phyloP scores from a whole-genome alignment of 2,888 invertebrate genomes.

The Hartigia nigra region DNA sequence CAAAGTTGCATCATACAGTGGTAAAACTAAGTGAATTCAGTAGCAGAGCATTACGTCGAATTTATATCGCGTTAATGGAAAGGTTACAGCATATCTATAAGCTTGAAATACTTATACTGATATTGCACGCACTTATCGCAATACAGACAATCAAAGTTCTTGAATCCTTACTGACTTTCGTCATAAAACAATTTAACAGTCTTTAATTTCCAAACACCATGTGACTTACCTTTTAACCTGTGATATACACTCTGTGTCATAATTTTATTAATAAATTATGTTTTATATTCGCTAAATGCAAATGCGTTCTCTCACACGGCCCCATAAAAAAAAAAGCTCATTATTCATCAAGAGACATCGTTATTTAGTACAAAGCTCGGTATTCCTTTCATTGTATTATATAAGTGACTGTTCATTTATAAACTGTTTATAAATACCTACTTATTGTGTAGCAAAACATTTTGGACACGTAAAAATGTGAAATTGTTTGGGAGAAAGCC shows the following conservation, averaged over 20 bases:
- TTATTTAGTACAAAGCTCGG: not conserved
- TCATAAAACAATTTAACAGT: constrained; percentile 41
- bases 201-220: not conserved
- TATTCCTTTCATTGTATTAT: not conserved
- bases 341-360: not conserved
- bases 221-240: constrained; percentile 11
- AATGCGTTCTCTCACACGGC: not conserved
- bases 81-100: constrained; percentile 55
- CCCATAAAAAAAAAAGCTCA: not conserved
- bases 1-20: constrained; percentile 56
- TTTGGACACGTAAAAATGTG: not conserved
- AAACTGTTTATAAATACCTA: not conserved
- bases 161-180: constrained; percentile 40
- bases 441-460: not conserved
- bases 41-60: constrained; percentile 47
- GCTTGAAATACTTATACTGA: constrained; percentile 53
- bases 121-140: constrained; percentile 48
- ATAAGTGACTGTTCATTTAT: not conserved
- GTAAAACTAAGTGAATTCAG: constrained; percentile 54
- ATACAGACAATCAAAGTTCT: constrained; percentile 47
- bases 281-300: constrained; percentile 7
- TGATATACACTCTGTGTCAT: constrained; percentile 16
- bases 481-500: not conserved
- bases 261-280: constrained; percentile 19
- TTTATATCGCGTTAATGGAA: constrained; percentile 51